phyloP scores from a whole-genome alignment of 64 coral and sea anemone genomes.

The Stichodactyla helianthus region DNA sequence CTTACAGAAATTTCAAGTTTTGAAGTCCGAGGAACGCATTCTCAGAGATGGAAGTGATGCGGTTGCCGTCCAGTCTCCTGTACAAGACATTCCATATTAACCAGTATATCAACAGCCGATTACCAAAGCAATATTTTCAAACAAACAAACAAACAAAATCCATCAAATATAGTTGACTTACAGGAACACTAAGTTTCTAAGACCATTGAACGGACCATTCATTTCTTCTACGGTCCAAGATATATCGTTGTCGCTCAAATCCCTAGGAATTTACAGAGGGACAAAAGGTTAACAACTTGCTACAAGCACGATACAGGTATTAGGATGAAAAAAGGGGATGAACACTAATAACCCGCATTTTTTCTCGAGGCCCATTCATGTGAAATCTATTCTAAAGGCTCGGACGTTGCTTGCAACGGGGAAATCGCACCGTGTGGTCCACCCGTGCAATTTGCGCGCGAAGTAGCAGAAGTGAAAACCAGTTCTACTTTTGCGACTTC shows the following conservation, averaged over 20 bases:
- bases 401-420: no score
- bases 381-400: no score
- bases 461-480: no score
- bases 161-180: conserved; percentile 30
- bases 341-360: no score
- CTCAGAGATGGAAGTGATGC: conserved; percentile 58
- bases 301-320: background rate
- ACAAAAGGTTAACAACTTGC: background rate
- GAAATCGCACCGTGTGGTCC: no score
- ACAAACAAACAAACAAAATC: background rate
- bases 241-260: conserved; percentile 71
- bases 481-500: no score
- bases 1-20: conserved; percentile 53
- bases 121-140: background rate
- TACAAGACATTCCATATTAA: background rate
- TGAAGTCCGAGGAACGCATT: conserved; percentile 56
- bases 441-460: no score
- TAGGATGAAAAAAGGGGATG: no score
- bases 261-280: conserved; percentile 27
- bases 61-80: conserved; percentile 79
- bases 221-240: conserved; percentile 64
- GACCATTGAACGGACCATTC: conserved; percentile 46
- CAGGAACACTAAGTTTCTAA: conserved; percentile 42
- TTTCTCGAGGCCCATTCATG: no score
- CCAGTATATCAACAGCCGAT: background rate